Conservation (phyloP, 2,113 vertebrate genomes). For the Lutjanus erythropterus region DNA sequence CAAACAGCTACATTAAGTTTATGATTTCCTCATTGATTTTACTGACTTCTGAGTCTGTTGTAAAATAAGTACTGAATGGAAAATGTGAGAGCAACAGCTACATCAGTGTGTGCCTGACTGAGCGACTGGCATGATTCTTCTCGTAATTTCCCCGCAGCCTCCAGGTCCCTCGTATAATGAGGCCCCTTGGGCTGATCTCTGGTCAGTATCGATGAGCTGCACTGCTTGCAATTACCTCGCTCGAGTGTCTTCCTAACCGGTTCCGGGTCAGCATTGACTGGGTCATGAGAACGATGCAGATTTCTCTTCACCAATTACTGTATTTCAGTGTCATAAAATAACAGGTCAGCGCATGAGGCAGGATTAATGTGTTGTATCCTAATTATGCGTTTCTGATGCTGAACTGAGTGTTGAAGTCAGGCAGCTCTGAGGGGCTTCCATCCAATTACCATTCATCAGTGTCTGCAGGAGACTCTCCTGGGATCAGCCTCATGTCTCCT, state of each 20-base stretch:
- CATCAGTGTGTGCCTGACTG: constrained; percentile 3
- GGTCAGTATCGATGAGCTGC: constrained; percentile 70
- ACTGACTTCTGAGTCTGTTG: constrained; percentile 16
- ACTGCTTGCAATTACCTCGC: constrained; percentile 58
- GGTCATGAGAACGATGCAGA: constrained; percentile 56
- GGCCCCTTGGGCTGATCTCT: constrained; percentile 62
- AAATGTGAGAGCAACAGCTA: background rate
- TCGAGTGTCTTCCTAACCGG: constrained; percentile 49
- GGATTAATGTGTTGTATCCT: constrained; percentile 71
- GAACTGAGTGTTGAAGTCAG: constrained; percentile 56
- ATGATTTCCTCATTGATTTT: constrained; percentile 30
- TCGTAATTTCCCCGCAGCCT: constrained; percentile 52
- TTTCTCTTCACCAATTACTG: constrained; percentile 70
- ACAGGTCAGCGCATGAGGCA: constrained; percentile 50
- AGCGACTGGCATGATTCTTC: constrained; percentile 31
- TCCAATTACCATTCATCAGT: constrained; percentile 83
- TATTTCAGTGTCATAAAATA: constrained; percentile 69
- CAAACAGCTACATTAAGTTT: background rate
- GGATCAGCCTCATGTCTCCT: constrained; percentile 56
- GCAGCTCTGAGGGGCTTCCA: constrained; percentile 59
- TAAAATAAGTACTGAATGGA: background rate
- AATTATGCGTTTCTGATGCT: constrained; percentile 71
- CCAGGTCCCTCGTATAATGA: constrained; percentile 71
- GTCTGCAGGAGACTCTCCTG: constrained; percentile 69
- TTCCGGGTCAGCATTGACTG: constrained; percentile 69